Base-by-base conservation (phyloP, 2,113 vertebrate genomes). In the Piprites chloris region DNA sequence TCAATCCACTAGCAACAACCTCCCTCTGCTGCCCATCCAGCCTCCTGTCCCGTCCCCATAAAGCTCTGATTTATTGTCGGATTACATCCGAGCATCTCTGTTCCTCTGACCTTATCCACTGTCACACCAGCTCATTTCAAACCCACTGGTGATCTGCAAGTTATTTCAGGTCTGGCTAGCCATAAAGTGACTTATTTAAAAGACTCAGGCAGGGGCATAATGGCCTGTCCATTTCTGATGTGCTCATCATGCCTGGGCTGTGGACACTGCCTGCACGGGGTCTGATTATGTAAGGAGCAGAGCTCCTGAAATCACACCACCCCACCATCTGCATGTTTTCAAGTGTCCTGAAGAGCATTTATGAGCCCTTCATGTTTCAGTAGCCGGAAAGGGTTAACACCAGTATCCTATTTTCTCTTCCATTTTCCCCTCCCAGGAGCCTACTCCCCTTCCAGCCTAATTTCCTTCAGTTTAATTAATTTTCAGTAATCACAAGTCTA, bases 401-500 rank as follows among this genome's bases (percentile, higher is more conserved):
- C 79, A 86, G 52, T 84, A 95, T 90, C 93, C 90, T 93, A 85
- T 94, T 96, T 94, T 90, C 85, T 81, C 86, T 92, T 95, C 83
- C 92, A 94, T 92, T 95, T 94, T 95, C 75, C 86, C 86, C 83
- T 96, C 93, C 93, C 96, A 93, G 85, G 92, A 97, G 95, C 80
- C 96, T 88, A 94, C 93, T 96, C 92, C 86, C 95, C 86, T 95
- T 93, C 92, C 95, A 94, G 96, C 92, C 95, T 96, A 96, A 96
- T 96, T 97, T 96, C 92, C 88, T 96, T 92, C 96, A 90, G 92
- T 96, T 96, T 96, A 97, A 96, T 96, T 97, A 96, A 97, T 96
- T 97, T 97, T 97, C 96, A 93, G 93, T 96, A 97, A 97, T 96
- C 96, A 96, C 95, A 95, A 95, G 95, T 96, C 96, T 97, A 97